phyloP scores from a whole-genome alignment of 2,113 vertebrate genomes.

The Ciconia stormi region DNA sequence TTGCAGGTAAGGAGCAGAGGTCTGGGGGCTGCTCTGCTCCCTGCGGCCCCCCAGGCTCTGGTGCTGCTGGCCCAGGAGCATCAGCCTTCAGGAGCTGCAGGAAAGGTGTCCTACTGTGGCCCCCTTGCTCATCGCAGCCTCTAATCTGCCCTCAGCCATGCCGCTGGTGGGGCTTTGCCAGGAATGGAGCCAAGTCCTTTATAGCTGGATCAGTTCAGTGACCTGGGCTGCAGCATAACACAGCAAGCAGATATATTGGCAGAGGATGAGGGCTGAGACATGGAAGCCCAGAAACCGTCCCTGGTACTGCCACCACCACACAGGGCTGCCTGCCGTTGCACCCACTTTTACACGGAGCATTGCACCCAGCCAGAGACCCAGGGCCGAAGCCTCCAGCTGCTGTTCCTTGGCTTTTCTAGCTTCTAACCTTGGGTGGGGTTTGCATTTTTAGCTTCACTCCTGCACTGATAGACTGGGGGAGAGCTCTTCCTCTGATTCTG shows the following conservation, averaged over 20 bases:
- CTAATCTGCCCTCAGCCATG: accelerated
- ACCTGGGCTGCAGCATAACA: not conserved
- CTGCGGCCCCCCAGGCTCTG: not conserved
- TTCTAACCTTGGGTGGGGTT: not conserved
- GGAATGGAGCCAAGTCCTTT: not conserved
- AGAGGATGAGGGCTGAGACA: not conserved
- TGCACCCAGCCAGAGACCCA: accelerated
- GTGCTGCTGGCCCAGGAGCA: not conserved
- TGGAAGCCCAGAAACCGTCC: not conserved
- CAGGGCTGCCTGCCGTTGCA: not conserved
- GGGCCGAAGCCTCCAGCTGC: not conserved
- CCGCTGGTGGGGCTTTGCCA: not conserved
- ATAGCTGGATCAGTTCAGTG: not conserved
- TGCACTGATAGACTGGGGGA: not conserved
- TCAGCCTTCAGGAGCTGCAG: not conserved
- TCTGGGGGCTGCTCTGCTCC: not conserved
- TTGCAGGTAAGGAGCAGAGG: not conserved
- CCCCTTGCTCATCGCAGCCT: accelerated
- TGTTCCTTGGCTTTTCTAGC: not conserved
- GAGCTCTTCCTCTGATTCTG: not conserved
- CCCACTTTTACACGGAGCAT: not conserved
- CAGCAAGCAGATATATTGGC: not conserved
- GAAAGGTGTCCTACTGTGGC: not conserved
- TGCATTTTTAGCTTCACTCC: not conserved
- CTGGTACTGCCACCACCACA: accelerated